phyloP scores from a whole-genome alignment of 2,113 vertebrate species.

The Delphinapterus leucas region DNA sequence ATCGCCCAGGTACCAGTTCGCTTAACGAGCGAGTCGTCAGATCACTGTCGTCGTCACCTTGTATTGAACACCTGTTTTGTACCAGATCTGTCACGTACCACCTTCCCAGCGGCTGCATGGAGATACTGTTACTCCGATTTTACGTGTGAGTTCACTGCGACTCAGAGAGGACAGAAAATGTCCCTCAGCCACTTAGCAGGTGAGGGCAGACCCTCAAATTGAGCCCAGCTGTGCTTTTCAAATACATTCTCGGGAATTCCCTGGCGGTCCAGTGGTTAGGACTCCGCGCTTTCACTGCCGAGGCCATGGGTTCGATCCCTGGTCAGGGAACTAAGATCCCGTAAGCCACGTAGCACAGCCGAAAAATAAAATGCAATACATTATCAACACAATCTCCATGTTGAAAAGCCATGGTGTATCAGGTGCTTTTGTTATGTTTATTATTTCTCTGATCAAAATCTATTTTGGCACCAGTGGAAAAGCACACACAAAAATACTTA shows the following conservation, averaged over 20 bases:
- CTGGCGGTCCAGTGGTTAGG: too few relatives aligned
- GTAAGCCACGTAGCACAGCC: too few relatives aligned
- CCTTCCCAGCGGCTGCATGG: not conserved
- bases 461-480: not conserved
- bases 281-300: too few relatives aligned
- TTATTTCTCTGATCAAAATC: not conserved
- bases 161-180: not conserved
- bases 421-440: not conserved
- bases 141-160: not conserved
- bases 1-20: not conserved
- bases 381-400: not conserved
- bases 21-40: not conserved
- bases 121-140: not conserved
- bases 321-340: too few relatives aligned
- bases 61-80: fast-evolving
- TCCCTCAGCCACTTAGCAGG: not conserved
- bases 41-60: fast-evolving
- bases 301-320: too few relatives aligned
- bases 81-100: fast-evolving
- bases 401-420: not conserved
- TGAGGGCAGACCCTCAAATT: not conserved
- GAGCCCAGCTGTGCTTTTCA: not conserved
- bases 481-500: not conserved
- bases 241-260: not conserved
- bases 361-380: too few relatives aligned